phyloP scores from a whole-genome alignment of 2,888 invertebrate species.

The Aphelenchoides bicaudatus region DNA sequence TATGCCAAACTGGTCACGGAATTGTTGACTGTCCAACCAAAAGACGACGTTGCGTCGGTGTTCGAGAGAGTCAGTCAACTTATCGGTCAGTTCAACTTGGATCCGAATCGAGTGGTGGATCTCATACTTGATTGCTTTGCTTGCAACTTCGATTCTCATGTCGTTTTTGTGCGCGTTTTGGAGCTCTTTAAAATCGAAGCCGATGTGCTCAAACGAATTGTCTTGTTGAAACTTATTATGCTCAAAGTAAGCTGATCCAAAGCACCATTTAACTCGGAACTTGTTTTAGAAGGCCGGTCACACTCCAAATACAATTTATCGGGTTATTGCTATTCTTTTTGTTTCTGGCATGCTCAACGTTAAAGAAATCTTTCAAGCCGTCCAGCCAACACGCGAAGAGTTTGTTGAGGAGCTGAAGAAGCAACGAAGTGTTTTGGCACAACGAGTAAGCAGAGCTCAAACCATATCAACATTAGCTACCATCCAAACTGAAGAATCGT shows the following conservation, averaged over 20 bases:
- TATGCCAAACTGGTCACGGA: conserved; percentile 74
- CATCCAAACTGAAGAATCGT: neutral
- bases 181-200: conserved; percentile 76
- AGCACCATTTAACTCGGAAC: neutral
- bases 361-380: conserved; percentile 3
- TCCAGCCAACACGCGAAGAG: neutral
- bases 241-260: conserved; percentile 60
- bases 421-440: conserved; percentile 21
- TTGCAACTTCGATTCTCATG: conserved; percentile 64
- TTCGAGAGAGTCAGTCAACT: conserved; percentile 37
- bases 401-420: conserved; percentile 13
- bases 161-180: conserved; percentile 36
- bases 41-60: conserved; percentile 22
- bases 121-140: conserved; percentile 95
- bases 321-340: conserved; percentile 11
- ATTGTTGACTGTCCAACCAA: conserved; percentile 31
- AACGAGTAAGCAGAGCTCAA: conserved; percentile 35
- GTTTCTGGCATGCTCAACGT: neutral
- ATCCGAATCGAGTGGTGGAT: conserved; percentile 81
- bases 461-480: conserved; percentile 31
- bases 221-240: conserved; percentile 82
- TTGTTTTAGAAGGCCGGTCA: conserved; percentile 8
- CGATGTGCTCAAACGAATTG: conserved; percentile 82
- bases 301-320: conserved; percentile 13
- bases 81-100: conserved; percentile 82